Base-by-base conservation (phyloP, 1,140 invertebrate genomes). In the Brachionus rubens region DNA sequence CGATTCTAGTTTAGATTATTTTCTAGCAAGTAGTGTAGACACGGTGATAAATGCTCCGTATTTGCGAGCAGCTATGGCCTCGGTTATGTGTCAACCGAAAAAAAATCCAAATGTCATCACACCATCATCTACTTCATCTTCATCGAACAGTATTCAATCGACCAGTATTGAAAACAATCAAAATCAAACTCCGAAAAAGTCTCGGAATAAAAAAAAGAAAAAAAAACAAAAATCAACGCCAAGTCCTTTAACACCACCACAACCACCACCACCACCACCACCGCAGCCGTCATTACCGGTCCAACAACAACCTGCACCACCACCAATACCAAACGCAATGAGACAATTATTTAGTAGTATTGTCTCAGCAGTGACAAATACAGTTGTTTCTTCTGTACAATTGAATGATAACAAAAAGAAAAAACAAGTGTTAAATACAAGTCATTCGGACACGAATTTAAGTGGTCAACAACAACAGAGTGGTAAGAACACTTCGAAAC, bases 21-120 rank as follows among this genome's bases (percentile, higher is more conserved):
- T 72, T 6, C 19, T 72, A 54, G 68, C 68, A 50, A 72, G 68
- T 72, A 72, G 68, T 72, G 68, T 72, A 50, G 68, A 72, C 24
- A 72, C 68, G 46, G 68, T 72, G 46, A 72, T 72, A 6, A 72
- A 50, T 14, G 46, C 43, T 72, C 46, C 68, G 46, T 48, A 40
- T 24, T 4, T 72, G 16, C 43, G 40, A 19, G 21, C 59, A 19
- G 30, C 33, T 5, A 36, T 36, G 33, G 33, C 9, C 33, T 36
- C 33, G 9, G 9, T n/a, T n/a, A 36, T 59, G 10, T 59, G 16
- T 16, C 9, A 59, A 33, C 54, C 30, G 1, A 54, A 28, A 10
- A 28, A 28, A 7, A 59, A 33, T 59, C 54, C 54, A 33, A 43
- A 7, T 24, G 30, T 43, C 0, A 9, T 41, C 4, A 65, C 59